phyloP scores from a whole-genome alignment of 1,140 invertebrate genomes.

The Lepeophtheirus salmonis region DNA sequence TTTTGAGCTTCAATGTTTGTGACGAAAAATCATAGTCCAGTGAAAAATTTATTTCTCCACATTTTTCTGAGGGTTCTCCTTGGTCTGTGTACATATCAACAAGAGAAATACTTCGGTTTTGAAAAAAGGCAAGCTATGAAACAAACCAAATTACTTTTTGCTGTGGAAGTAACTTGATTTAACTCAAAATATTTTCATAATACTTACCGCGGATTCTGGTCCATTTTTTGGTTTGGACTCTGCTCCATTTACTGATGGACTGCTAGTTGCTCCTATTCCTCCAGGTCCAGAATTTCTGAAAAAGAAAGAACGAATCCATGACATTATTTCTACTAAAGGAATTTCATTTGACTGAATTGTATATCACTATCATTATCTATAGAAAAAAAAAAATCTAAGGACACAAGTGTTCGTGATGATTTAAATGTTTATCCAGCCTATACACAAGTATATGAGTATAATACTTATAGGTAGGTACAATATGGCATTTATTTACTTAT shows the following conservation, averaged over 20 bases:
- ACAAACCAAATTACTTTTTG: neutral
- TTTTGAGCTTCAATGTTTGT: slow-evolving; percentile 71
- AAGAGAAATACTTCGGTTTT: slow-evolving; percentile 73
- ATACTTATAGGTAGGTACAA: too few species aligned
- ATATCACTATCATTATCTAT: too few species aligned
- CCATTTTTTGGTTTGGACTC: neutral
- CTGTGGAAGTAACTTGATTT: neutral
- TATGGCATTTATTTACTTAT: too few species aligned
- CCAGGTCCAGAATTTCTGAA: neutral
- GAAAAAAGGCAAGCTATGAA: slow-evolving; percentile 43
- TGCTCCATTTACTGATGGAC: neutral
- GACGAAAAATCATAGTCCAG: slow-evolving; percentile 89
- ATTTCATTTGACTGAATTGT: too few species aligned
- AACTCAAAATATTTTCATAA: neutral
- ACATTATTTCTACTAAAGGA: too few species aligned
- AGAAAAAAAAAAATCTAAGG: too few species aligned
- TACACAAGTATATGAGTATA: too few species aligned
- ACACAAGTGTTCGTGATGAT: too few species aligned
- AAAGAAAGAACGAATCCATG: neutral
- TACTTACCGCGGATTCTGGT: neutral
- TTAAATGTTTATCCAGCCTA: too few species aligned
- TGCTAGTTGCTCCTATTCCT: neutral
- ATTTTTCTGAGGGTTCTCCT: slow-evolving; percentile 68
- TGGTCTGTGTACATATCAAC: slow-evolving; percentile 89
- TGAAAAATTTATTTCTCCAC: slow-evolving; percentile 83